phyloP scores from a whole-genome alignment of 2,797 vertebrate species.

The Paedocypris micromegethes region DNA sequence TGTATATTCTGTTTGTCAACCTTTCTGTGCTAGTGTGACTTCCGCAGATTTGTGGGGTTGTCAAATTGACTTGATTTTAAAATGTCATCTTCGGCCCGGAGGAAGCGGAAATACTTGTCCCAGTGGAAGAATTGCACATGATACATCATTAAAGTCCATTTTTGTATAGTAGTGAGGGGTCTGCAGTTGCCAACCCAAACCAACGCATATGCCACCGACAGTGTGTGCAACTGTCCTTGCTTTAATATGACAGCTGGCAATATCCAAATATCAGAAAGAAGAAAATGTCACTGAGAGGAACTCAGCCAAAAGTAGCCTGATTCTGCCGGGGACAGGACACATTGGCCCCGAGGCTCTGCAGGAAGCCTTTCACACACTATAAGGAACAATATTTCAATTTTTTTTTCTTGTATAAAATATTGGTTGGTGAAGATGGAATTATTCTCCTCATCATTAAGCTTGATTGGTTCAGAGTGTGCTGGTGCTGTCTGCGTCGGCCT shows the following conservation, averaged over 20 bases:
- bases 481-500: no score
- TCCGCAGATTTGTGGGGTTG: slow-evolving; percentile 11
- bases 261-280: slow-evolving; percentile 77
- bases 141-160: slow-evolving; percentile 75
- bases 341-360: slow-evolving; percentile 44
- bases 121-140: slow-evolving; percentile 72
- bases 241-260: slow-evolving; percentile 76
- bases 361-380: slow-evolving; percentile 6
- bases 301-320: slow-evolving; percentile 61
- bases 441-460: no score
- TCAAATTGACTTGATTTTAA: slow-evolving; percentile 22
- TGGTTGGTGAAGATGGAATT: no score
- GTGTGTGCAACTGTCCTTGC: slow-evolving; percentile 61
- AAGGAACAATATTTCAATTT: no score
- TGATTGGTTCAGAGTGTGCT: no score
- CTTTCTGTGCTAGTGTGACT: slow-evolving; percentile 17
- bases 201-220: slow-evolving; percentile 68
- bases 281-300: slow-evolving; percentile 76
- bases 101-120: slow-evolving; percentile 28
- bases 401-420: no score
- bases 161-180: slow-evolving; percentile 38
- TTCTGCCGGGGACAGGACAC: slow-evolving; percentile 52
- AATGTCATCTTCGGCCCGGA: slow-evolving; percentile 32
- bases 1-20: neutral
- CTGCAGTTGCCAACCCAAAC: slow-evolving; percentile 55